Base-by-base conservation (phyloP, 2,888 invertebrate genomes). In the Cephus pulcher region DNA sequence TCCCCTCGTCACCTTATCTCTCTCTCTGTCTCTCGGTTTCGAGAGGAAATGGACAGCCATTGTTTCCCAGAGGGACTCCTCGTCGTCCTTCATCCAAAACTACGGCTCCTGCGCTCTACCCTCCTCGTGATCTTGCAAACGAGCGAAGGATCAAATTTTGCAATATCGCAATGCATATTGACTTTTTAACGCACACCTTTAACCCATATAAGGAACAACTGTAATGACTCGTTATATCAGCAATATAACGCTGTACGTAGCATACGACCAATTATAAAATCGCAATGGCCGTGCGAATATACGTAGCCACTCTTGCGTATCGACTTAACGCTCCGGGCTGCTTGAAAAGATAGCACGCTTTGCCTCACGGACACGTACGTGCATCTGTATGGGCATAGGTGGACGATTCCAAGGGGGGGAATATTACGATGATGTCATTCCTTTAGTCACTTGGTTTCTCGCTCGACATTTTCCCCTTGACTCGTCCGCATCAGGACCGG, bases 351-450 rank as follows among this genome's bases (percentile, higher is more conserved):
- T 56, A 56, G 56, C 56, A 56, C 23, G 56, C 23, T 56, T 56
- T 56, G 56, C 56, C 56, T 23, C 56, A 56, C 56, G 23, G 40
- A 56, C 56, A 56, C 23, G 56, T 23, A 56, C 23, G 6, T 23
- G 23, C 23, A 15, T 56, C 56, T 56, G 9, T 23, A 23, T 56
- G 2, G 56, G 23, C 23, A 23, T 56, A 56, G 56, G 56, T 56
- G 56, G 56, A 56, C 56, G 23, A 23, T 56, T 23, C 56, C 56
- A 23, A 34, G 32, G 71, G 71, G 71, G 33, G 71, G 32, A 33
- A 33, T 34, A 32, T 34, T 33, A 32, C 33, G 71, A 71, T 71
- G 71, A 71, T 71, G 71, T 71, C 71, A 71, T 71, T 71, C 71
- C 71, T 71, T 71, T 23, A 34, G 71, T 71, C 71, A 71, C 23